Conservation (phyloP, 2,113 vertebrate genomes). For the Mus pahari region DNA sequence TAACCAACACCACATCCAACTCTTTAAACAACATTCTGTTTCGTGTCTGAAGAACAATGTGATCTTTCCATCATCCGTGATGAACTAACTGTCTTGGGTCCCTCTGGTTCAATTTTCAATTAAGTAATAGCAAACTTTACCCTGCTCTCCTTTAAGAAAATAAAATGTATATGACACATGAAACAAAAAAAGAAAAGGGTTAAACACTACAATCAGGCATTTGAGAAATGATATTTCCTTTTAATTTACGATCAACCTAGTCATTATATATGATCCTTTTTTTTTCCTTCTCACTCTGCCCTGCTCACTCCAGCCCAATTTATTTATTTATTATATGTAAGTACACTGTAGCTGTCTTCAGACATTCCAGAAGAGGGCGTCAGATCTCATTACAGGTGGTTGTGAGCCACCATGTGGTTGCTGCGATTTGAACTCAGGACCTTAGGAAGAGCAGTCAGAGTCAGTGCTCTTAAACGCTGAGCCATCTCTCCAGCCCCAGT, state of each 20-base stretch:
- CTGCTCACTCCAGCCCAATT: too few species aligned
- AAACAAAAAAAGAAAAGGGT: neutral
- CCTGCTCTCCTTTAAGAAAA: neutral
- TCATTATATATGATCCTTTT: neutral
- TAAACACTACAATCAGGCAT: neutral
- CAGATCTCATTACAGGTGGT: too few species aligned
- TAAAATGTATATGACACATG: neutral
- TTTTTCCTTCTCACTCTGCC: too few species aligned
- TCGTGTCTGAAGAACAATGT: neutral
- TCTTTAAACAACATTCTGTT: neutral
- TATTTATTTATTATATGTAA: too few species aligned
- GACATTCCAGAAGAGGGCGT: too few species aligned
- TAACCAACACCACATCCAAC: neutral
- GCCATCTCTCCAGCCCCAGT: too few species aligned
- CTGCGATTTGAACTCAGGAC: too few species aligned
- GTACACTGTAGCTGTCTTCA: too few species aligned
- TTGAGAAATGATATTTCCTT: neutral
- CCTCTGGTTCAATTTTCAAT: neutral
- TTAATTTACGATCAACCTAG: neutral
- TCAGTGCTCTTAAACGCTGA: too few species aligned
- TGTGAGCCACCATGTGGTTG: too few species aligned
- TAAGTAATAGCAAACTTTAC: neutral
- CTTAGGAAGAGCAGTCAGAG: too few species aligned
- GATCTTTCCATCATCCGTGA: neutral
- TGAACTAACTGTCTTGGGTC: neutral